Base-by-base conservation (phyloP, 2,113 vertebrate species). In the Formicarius rufipectus region DNA sequence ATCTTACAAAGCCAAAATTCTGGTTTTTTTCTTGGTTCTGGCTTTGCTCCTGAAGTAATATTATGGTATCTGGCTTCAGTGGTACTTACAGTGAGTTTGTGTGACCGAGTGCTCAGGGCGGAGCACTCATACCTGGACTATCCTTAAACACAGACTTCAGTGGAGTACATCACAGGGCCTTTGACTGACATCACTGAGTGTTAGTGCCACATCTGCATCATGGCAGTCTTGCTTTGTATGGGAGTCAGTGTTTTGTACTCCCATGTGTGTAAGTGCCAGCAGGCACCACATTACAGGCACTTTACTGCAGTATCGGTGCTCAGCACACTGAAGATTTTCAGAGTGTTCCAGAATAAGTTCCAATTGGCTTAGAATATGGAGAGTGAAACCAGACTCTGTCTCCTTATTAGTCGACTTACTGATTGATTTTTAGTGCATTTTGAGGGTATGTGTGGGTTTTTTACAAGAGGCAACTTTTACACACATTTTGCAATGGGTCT, bases 401-500 rank as follows among this genome's bases (percentile, higher is more conserved):
- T 91, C 53, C 40, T 89, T 89, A 47, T 84, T 84, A 68, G 60
- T 66, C 87, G 40, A 83, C 50, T 23, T 77, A 5, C 39, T 80
- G 68, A 50, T 86, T 66, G 56, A 75, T 84, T 93, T 92, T 89
- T 89, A 78, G 68, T 87, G 23, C 22, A 7, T 85, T 90, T 79
- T 45, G 50, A n/a, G 69, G 10, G 10, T 31, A 50, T 6, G 9
- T 39, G 60, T 59, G 47, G 3, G 2, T 14, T 75, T 87, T 92
- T 84, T 75, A 83, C 64, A 60, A 60, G 40, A 81, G 40, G 31
- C 12, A 68, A 25, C 56, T 91, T 88, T 44, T 88, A 44, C 83
- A 35, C 52, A 52, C 25, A 39, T 64, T 93, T 93, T 94, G 91
- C 47, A 96, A 52, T 64, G 52, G 33, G 40, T 68, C 76, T 94